phyloP scores from a whole-genome alignment of 2,797 vertebrate genomes.

The Antrozous pallidus region DNA sequence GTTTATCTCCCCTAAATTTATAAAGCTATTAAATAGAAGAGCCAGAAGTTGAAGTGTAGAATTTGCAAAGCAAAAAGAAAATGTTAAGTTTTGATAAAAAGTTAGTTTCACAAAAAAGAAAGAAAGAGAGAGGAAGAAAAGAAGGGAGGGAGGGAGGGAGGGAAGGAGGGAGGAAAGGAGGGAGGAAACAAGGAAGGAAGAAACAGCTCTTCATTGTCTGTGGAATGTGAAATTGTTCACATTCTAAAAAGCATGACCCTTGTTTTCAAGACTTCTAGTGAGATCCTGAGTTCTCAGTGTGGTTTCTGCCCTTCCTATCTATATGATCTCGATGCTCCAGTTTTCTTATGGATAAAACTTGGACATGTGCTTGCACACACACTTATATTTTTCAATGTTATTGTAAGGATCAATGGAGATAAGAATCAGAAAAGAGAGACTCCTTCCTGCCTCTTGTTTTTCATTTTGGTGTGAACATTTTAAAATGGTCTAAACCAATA shows the following conservation, averaged over 20 bases:
- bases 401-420: neutral
- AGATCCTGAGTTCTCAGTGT: neutral
- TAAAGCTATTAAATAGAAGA: neutral
- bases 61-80: neutral
- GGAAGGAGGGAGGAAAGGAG: fast-evolving
- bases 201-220: neutral
- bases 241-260: neutral
- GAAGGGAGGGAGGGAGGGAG: fast-evolving
- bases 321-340: neutral
- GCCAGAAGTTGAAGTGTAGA: neutral
- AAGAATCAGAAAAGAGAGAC: neutral
- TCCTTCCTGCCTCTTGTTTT: neutral
- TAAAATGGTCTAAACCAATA: neutral
- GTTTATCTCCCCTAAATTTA: neutral
- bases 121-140: fast-evolving
- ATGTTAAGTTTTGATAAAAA: neutral
- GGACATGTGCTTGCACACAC: neutral
- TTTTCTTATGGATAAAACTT: neutral
- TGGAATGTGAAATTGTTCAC: neutral
- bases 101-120: neutral
- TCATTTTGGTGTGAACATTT: neutral
- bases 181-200: no score
- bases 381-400: neutral
- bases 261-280: neutral
- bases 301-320: neutral